Conservation (phyloP, 2,797 vertebrate genomes). For the Enteromius radiatus region DNA sequence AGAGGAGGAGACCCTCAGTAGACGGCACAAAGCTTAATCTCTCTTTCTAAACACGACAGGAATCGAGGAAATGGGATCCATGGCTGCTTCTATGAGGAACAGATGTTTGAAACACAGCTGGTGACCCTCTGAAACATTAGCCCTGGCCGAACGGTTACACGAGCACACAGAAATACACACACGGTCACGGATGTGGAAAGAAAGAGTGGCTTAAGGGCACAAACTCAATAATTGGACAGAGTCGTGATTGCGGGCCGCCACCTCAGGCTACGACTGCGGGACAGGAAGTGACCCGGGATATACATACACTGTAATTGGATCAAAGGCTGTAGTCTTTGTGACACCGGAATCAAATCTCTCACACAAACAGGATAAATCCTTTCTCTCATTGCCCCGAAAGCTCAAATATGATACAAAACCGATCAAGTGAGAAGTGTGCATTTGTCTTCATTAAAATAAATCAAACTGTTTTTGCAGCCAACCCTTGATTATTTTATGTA, state of each 20-base stretch:
- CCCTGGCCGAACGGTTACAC: constrained; percentile 43
- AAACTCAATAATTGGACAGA: constrained; percentile 47
- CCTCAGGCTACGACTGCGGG: constrained; percentile 49
- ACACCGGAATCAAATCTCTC: constrained; percentile 60
- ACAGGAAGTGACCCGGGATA: constrained; percentile 63
- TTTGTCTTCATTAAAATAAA: not conserved
- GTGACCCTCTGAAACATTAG: constrained; percentile 62
- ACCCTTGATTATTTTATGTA: constrained; percentile 30
- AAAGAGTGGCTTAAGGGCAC: constrained; percentile 39
- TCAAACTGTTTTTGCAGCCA: not conserved
- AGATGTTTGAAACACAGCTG: constrained; percentile 66
- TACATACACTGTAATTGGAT: constrained; percentile 62
- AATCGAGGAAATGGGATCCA: constrained; percentile 67
- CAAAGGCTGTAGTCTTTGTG: constrained; percentile 53
- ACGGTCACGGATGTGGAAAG: constrained; percentile 17
- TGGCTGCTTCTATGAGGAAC: constrained; percentile 64
- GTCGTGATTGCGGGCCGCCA: constrained; percentile 42
- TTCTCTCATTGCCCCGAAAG: constrained; percentile 12
- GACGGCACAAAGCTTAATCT: constrained; percentile 63
- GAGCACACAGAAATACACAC: constrained; percentile 43
- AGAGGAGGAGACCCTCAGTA: constrained; percentile 55
- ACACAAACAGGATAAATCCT: constrained; percentile 55
- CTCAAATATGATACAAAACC: constrained; percentile 4
- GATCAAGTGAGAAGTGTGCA: constrained; percentile 7
- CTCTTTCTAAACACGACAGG: constrained; percentile 62